Evolutionary conservation across 1,140 invertebrate species (phyloP).

Genomic region (Leptinotarsa texana): DNA sequence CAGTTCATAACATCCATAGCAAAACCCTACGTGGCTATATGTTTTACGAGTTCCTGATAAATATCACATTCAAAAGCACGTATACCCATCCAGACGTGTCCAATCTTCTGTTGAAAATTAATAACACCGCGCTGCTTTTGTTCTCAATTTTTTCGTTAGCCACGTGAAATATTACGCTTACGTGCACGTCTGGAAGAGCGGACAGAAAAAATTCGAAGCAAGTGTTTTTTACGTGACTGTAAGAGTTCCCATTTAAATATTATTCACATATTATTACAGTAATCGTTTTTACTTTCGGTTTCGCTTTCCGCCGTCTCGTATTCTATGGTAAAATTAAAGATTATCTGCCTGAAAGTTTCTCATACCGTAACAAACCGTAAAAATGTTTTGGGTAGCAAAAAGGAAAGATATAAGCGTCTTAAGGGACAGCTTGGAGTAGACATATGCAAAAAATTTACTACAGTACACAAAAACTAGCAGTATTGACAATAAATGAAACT

Average conservation of each 20-base stretch:
- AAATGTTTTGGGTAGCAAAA: too few species aligned
- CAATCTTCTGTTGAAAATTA: not conserved
- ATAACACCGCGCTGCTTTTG: not conserved
- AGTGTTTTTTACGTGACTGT: not conserved
- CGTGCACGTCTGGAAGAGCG: not conserved
- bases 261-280: not conserved
- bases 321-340: not conserved
- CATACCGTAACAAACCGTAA: too few species aligned
- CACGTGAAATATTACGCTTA: constrained; percentile 5
- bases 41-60: not conserved
- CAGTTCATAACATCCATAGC: not conserved
- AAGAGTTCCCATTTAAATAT: not conserved
- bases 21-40: not conserved
- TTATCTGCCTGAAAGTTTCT: too few species aligned
- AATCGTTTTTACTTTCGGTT: constrained; percentile 3
- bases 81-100: not conserved
- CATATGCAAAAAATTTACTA: too few species aligned
- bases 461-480: too few species aligned
- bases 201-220: not conserved
- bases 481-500: too few species aligned
- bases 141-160: not conserved
- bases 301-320: not conserved
- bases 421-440: too few species aligned
- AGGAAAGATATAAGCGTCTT: too few species aligned
- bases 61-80: not conserved